These are phyloP conservation scores for Matsumyia berberina DNA, from an alignment of 2,888 invertebrate species.

Conservation along the genomic window DNA sequence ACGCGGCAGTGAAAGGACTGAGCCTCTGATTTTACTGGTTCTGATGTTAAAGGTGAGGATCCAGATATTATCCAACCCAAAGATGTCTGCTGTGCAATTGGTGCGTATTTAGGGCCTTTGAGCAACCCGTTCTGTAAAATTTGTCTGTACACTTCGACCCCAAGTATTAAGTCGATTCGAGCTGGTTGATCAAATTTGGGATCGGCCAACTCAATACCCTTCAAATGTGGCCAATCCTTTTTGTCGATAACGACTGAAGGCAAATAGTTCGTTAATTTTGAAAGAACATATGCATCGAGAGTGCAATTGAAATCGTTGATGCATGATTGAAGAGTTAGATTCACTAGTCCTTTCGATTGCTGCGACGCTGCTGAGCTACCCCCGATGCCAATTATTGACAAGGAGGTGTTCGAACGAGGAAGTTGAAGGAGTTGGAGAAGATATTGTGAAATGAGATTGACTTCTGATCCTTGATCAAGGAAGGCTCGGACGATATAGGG, in stretches of 20 bases:
- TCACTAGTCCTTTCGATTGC: slow-evolving; percentile 22
- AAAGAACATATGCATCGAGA: slow-evolving; percentile 27
- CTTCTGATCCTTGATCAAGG: slow-evolving; percentile 33
- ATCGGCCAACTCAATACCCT: slow-evolving; percentile 4
- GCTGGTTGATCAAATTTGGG: slow-evolving; percentile 36
- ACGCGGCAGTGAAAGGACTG: slow-evolving; percentile 6
- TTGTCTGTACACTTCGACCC: slow-evolving; percentile 25
- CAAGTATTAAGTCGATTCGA: slow-evolving; percentile 8
- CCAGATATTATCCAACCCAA: slow-evolving; percentile 34
- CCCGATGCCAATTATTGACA: slow-evolving; percentile 42
- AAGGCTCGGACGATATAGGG: slow-evolving; percentile 12
- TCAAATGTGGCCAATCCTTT: not conserved
- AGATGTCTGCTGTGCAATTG: slow-evolving; percentile 27
- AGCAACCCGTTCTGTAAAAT: slow-evolving; percentile 14
- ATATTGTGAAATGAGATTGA: slow-evolving; percentile 27
- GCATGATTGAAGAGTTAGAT: slow-evolving; percentile 14
- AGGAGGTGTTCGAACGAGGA: slow-evolving; percentile 18
- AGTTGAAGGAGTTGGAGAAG: slow-evolving; percentile 2
- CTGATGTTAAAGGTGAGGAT: not conserved
- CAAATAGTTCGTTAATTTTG: slow-evolving; percentile 24
- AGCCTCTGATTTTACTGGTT: not conserved
- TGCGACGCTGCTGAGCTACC: slow-evolving; percentile 28
- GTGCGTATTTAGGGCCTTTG: slow-evolving; percentile 25
- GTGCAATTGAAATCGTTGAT: slow-evolving; percentile 7
- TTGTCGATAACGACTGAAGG: slow-evolving; percentile 22